Conservation (phyloP, 2,113 vertebrate genomes). For the Phoxinus phoxinus region DNA sequence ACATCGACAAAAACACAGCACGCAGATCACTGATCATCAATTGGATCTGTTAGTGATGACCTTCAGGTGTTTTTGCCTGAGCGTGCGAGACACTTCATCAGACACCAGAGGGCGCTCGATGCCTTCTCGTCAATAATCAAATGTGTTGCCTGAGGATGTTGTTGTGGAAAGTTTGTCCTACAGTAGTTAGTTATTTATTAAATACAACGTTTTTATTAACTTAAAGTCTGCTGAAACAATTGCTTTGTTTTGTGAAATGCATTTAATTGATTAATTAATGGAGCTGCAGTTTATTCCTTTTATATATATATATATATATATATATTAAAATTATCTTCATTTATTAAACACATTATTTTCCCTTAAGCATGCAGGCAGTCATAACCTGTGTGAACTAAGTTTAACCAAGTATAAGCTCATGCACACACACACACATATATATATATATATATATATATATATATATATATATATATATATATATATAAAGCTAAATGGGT, state of each 20-base stretch:
- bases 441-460: too few species aligned
- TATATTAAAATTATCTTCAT: neutral
- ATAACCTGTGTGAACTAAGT: neutral
- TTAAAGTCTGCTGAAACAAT: too few species aligned
- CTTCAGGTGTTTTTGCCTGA: constrained; percentile 37
- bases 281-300: neutral
- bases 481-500: neutral
- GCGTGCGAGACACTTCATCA: neutral
- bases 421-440: too few species aligned
- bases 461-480: too few species aligned
- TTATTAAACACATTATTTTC: neutral
- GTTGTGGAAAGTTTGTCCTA: too few species aligned
- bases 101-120: constrained; percentile 44
- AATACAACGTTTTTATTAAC: too few species aligned
- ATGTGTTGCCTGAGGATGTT: neutral
- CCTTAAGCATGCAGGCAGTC: neutral
- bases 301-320: neutral
- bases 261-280: neutral
- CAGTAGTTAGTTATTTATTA: neutral
- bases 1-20: neutral
- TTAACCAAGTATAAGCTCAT: neutral
- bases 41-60: neutral
- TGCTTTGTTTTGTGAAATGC: neutral
- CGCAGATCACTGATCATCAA: neutral
- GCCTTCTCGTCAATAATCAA: constrained; percentile 9